A percentile compares a stretch with the other conserved stretches of the same genome.
These are phyloP conservation scores for Sciaenops ocellatus DNA, from an alignment of 2,797 vertebrate genomes.

Conservation along the genomic window DNA sequence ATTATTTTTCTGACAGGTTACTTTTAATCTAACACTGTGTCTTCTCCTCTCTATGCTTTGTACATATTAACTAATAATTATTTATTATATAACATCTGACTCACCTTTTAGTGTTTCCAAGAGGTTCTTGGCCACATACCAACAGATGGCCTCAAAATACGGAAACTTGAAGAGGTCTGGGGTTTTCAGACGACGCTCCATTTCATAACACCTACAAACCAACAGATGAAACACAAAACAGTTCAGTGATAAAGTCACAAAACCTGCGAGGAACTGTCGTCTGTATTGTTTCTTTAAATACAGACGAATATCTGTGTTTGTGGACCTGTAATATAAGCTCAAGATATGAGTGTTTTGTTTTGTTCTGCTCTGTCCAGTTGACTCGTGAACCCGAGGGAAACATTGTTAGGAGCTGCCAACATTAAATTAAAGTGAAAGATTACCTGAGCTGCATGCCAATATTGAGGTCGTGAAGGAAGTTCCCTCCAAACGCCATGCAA, in stretches of 20 bases:
- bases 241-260: not conserved
- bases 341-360: too few species aligned
- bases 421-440: not conserved
- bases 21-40: not conserved
- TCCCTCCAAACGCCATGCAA: slow-evolving; percentile 99
- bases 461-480: slow-evolving; percentile 99
- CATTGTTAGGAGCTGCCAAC: too few species aligned
- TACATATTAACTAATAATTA: not conserved
- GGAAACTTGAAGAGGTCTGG: slow-evolving; percentile 99
- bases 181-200: slow-evolving; percentile 99
- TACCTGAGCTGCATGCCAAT: slow-evolving; percentile 99
- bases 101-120: slow-evolving; percentile 97
- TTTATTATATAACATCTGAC: not conserved
- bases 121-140: slow-evolving; percentile 99
- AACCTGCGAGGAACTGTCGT: not conserved
- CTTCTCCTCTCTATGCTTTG: not conserved
- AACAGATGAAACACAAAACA: not conserved
- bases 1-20: not conserved
- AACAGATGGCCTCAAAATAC: slow-evolving; percentile 99
- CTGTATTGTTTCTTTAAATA: too few species aligned
- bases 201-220: slow-evolving; percentile 95
- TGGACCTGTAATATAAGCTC: too few species aligned
- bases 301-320: too few species aligned
- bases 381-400: too few species aligned
- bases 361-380: too few species aligned